These are phyloP conservation scores for Passerina amoena DNA, from an alignment of 2,113 vertebrate species.

Conservation along the genomic window DNA sequence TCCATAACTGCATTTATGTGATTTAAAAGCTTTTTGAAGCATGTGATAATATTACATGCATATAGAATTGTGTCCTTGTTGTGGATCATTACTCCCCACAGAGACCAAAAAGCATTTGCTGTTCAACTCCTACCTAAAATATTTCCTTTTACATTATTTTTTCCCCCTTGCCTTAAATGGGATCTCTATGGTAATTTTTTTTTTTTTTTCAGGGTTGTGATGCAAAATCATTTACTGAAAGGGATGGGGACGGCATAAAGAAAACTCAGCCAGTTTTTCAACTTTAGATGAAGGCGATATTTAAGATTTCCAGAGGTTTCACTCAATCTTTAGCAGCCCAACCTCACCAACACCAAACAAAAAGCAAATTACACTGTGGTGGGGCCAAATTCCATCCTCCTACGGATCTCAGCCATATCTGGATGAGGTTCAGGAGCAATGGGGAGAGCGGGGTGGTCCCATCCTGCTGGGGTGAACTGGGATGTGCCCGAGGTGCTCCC, in stretches of 20 bases:
- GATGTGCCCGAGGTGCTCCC: background rate
- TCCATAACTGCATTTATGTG: constrained; percentile 86
- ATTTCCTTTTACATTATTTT: constrained; percentile 72
- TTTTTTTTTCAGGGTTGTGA: background rate
- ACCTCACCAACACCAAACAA: background rate
- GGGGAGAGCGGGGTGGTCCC: background rate
- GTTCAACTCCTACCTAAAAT: constrained; percentile 81
- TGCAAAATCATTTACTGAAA: constrained; percentile 40
- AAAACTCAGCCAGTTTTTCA: background rate
- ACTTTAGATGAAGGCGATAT: background rate
- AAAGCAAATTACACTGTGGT: background rate
- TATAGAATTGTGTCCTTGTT: constrained; percentile 83
- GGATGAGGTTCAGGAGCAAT: background rate
- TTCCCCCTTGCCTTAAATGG: constrained; percentile 69
- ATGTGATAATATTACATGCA: constrained; percentile 82
- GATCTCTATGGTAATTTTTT: constrained; percentile 69
- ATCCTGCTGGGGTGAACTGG: background rate
- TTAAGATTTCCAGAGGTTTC: background rate
- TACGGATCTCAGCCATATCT: fast-evolving
- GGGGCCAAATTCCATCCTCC: background rate
- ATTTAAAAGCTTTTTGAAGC: constrained; percentile 88
- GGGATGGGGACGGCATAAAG: constrained; percentile 23
- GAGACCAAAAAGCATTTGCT: constrained; percentile 82
- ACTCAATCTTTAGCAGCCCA: background rate
- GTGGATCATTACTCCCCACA: constrained; percentile 88